Percentiles rank a stretch among this genome's conserved stretches.
Conservation (phyloP, 2,113 vertebrate species). For the Grantiella picta region DNA sequence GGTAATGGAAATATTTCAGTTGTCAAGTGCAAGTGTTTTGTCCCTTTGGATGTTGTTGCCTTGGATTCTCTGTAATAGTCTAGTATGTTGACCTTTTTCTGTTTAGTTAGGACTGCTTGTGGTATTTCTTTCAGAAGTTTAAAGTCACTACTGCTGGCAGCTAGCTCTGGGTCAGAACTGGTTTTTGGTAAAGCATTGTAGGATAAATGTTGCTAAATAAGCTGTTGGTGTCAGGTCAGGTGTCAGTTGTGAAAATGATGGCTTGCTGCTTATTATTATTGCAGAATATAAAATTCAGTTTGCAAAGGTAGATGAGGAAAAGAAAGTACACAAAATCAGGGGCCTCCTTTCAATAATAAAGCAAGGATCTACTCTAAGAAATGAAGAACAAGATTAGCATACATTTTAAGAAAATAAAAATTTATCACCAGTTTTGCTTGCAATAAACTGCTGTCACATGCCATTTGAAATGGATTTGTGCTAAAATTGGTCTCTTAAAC, state of each 20-base stretch:
- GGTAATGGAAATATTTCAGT: background rate
- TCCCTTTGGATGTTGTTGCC: background rate
- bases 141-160: background rate
- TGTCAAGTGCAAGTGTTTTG: constrained; percentile 10
- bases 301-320: background rate
- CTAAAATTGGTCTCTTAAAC: background rate
- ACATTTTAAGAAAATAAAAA: background rate
- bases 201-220: background rate
- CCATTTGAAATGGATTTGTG: background rate
- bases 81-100: background rate
- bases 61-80: background rate
- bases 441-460: background rate
- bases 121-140: background rate
- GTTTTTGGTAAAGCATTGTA: background rate
- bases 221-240: background rate
- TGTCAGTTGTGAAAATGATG: background rate
- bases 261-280: background rate
- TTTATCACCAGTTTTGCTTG: background rate
- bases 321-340: background rate
- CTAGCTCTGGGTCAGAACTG: background rate
- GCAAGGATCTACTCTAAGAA: background rate
- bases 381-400: background rate
- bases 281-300: background rate
- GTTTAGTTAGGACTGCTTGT: background rate
- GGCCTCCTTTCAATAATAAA: background rate